Evolutionary conservation across 2,113 vertebrate species (phyloP), one percentile per base, ranked within the genome.

Genomic region (Oxyura jamaicensis): DNA sequence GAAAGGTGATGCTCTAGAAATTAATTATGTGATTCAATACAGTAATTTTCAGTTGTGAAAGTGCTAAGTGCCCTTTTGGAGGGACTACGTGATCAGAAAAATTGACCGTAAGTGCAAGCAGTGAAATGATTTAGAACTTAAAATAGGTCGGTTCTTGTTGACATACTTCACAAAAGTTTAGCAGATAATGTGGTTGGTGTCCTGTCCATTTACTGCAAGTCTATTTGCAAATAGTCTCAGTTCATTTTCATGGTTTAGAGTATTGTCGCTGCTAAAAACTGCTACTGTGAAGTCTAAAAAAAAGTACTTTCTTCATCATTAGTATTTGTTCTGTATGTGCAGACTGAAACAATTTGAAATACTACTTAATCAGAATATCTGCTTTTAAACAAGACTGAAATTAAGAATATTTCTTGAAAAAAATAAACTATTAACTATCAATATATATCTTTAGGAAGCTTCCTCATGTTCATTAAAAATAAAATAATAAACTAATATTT

Each of bases 321-420:
- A 48, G 20, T 78, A 19, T 53, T 95, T 95, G 35, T 35, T 88
- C 10, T 2, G 1, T 82, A 33, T 52, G 19, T 44, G 39, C 48
- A 93, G 33, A 65, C 50, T 74, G 63, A 81, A 86, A 80, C 3
- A 15, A 10, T 90, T 72, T 36, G 35, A 13, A 81, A 68, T 84
- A 21, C 82, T 83, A 39, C 39, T 41, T 81, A 66, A 2, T 8
- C 8, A 67, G n/a, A 93, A 88, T 95, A 96, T 96, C 93, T 96
- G 91, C 95, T 97, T 96, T 97, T 97, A 95, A 96, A 96, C 93
- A 93, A 93, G 75, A 90, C 67, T 86, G 26, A 83, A 91, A 85
- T 7, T 25, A 89, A 10, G 25, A 56, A 18, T 81, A 29, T 33
- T 63, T 86, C 10, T 88, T 87, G 15, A 44, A 56, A 56, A 74